Base-by-base conservation (phyloP, 2,797 vertebrate genomes). In the Octomys mimax region DNA sequence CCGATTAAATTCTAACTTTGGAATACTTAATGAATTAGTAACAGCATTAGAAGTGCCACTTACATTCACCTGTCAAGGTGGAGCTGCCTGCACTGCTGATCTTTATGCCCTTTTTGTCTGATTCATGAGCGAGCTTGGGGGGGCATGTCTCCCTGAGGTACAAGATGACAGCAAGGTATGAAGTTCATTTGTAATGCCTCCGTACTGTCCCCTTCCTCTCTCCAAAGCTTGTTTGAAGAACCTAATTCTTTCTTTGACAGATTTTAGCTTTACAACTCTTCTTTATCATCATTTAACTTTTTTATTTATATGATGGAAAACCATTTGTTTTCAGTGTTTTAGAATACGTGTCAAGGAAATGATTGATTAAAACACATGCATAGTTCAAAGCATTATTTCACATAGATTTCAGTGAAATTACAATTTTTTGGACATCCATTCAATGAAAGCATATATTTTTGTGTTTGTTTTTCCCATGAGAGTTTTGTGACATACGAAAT, bases 1-100 rank as follows among this genome's bases (percentile, higher is more conserved):
- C 95, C 91, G 80, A 96, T 95, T 97, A 95, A 71, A 71, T 89
- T 96, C 78, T 97, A 98, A 96, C 95, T 97, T 97, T 97, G 62
- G 57, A 97, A 97, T 98, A 96, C 95, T 98, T 97, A 97, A 97
- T 96, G 96, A 97, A 97, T 98, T 97, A 98, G 33, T 94, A 97
- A 84, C 33, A 86, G 97, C 86, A 54, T 94, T 95, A 19, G 89
- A 97, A 96, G 91, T 80, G 70, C 18, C 91, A 9, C 92, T 92
- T 87, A 73, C 59, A 92, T 71, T 96, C 94, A 96, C 94, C 96
- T 97, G 97, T 97, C 97, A 97, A 75, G 42, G 84, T 91, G 87
- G 57, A 96, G 64, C 54, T 66, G 71, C 66, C 88, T 95, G 54
- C 5, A 8, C 16, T 70, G 54, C 16, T 89, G 42, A 88, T 90